A percentile compares a stretch with the other conserved stretches of the same genome.
phyloP scores from a whole-genome alignment of 2,113 vertebrate species.

The Paraplagusia blochii region DNA sequence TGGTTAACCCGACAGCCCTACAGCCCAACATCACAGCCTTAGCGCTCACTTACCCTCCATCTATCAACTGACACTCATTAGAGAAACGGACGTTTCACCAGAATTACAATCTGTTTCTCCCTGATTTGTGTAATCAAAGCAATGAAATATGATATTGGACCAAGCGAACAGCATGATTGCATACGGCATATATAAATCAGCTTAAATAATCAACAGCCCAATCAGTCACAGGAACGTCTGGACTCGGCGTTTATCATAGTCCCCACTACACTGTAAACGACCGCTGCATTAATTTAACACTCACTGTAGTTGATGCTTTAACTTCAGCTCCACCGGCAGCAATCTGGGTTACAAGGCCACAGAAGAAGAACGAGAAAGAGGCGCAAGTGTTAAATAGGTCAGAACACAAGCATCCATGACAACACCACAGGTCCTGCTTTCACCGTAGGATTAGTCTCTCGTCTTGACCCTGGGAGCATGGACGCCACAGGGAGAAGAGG shows the following conservation, averaged over 20 bases:
- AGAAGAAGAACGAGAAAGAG: slow-evolving; percentile 5
- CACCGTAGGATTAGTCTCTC: slow-evolving; percentile 19
- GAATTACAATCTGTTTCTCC: slow-evolving; percentile 21
- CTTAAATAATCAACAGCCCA: slow-evolving; percentile 42
- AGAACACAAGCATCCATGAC: slow-evolving; percentile 23
- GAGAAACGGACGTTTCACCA: slow-evolving; percentile 16
- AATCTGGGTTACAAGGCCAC: slow-evolving; percentile 31
- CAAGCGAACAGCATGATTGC: slow-evolving; percentile 33
- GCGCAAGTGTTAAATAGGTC: slow-evolving; percentile 48
- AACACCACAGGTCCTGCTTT: slow-evolving; percentile 27
- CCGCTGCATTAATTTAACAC: not conserved
- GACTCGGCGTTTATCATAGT: not conserved
- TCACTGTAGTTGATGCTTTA: not conserved
- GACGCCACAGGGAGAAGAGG: slow-evolving; percentile 16
- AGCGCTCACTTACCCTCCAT: not conserved
- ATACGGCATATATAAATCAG: slow-evolving; percentile 33
- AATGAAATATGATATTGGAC: slow-evolving; percentile 30
- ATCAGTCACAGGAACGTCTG: slow-evolving; percentile 20
- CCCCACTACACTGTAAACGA: slow-evolving; percentile 2
- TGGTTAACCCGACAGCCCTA: too few species aligned
- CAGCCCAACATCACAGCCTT: too few species aligned
- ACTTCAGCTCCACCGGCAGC: slow-evolving; percentile 16
- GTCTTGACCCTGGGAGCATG: slow-evolving; percentile 18
- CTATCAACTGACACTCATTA: slow-evolving; percentile 13
- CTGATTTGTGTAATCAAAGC: slow-evolving; percentile 30